A percentile compares a stretch with the other conserved stretches of the same genome.
These are phyloP conservation scores for Dreissena polymorpha DNA, from an alignment of 1,140 invertebrate genomes.

Conservation along the genomic window DNA sequence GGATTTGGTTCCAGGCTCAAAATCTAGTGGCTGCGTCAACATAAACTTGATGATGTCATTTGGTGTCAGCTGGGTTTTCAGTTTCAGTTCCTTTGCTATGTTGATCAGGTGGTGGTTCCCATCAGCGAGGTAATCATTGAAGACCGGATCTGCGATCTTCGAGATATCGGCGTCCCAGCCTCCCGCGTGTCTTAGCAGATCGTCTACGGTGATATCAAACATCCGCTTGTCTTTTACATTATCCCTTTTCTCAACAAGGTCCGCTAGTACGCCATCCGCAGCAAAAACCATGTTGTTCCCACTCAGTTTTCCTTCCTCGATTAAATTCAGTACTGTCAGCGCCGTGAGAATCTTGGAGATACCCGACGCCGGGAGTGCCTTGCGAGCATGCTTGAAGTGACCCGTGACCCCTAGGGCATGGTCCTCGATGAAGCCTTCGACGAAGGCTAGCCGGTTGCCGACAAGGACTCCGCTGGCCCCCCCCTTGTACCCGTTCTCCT, in stretches of 20 bases:
- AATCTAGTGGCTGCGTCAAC: slow-evolving; percentile 67
- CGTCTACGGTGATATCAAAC: slow-evolving; percentile 72
- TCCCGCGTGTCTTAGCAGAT: slow-evolving; percentile 72
- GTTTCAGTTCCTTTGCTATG: slow-evolving; percentile 66
- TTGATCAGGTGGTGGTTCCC: slow-evolving; percentile 64
- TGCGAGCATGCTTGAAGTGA: slow-evolving; percentile 55
- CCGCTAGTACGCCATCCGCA: slow-evolving; percentile 60
- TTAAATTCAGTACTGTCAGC: slow-evolving; percentile 69
- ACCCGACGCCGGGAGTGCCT: slow-evolving; percentile 65
- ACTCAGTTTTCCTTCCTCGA: slow-evolving; percentile 62
- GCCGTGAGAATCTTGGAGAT: slow-evolving; percentile 74
- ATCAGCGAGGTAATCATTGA: slow-evolving; percentile 65
- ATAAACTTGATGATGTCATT: slow-evolving; percentile 69
- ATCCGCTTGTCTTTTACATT: slow-evolving; percentile 61
- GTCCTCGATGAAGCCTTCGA: slow-evolving; percentile 70
- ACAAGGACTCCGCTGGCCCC: slow-evolving; percentile 70
- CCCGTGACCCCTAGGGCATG: slow-evolving; percentile 63
- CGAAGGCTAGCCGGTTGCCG: slow-evolving; percentile 66
- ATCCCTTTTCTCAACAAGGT: slow-evolving; percentile 57
- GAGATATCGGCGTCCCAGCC: slow-evolving; percentile 71
- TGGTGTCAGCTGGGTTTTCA: slow-evolving; percentile 38
- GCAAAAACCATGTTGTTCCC: slow-evolving; percentile 71
- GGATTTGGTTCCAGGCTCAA: slow-evolving; percentile 70
- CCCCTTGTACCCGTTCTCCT: slow-evolving; percentile 66
- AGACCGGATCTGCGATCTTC: slow-evolving; percentile 69